phyloP scores from a whole-genome alignment of 2,797 vertebrate species.

The Enteromius anoplus region DNA sequence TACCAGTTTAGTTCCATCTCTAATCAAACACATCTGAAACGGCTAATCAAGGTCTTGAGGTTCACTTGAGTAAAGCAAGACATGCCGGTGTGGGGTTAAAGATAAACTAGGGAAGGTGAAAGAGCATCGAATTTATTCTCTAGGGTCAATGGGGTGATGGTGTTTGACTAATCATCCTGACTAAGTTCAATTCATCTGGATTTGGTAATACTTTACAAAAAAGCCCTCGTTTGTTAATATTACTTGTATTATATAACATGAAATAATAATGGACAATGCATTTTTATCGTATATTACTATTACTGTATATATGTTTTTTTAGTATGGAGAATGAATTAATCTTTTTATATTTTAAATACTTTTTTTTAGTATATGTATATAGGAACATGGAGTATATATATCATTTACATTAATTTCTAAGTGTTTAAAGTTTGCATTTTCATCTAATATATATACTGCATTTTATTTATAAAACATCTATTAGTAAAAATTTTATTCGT shows the following conservation, averaged over 20 bases:
- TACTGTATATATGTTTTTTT: not conserved
- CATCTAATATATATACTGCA: too few species aligned
- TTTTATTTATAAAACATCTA: not conserved
- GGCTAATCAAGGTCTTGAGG: conserved; percentile 22
- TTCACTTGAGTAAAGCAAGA: conserved; percentile 1
- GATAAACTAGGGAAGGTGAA: not conserved
- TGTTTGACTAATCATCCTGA: not conserved
- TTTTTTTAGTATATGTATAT: too few species aligned
- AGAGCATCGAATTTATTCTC: not conserved
- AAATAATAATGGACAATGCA: not conserved
- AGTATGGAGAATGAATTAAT: not conserved
- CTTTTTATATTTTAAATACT: not conserved
- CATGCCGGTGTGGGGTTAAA: not conserved
- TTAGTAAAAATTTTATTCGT: not conserved
- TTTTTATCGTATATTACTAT: not conserved
- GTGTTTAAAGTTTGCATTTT: too few species aligned
- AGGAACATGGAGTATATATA: too few species aligned
- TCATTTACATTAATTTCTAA: too few species aligned
- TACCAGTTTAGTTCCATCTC: conserved; percentile 26
- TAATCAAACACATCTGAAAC: conserved; percentile 34
- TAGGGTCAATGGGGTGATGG: not conserved
- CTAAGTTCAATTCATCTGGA: not conserved
- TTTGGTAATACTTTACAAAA: not conserved
- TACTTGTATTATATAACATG: not conserved
- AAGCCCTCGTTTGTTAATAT: not conserved